Conservation (phyloP, 2,888 invertebrate genomes). For the Caenorhabditis becei region DNA sequence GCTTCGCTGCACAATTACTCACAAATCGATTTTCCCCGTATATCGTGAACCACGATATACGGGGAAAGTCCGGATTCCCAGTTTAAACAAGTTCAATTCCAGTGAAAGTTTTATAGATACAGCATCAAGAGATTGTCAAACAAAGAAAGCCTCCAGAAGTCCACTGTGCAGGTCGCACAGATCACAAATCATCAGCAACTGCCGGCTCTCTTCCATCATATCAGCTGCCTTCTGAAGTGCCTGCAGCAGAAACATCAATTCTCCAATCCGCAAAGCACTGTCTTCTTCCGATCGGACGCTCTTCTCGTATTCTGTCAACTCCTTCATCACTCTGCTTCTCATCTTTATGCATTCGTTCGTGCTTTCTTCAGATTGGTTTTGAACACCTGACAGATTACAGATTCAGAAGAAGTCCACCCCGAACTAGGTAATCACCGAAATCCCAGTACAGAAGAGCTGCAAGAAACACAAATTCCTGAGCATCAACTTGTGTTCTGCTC, state of each 20-base stretch:
- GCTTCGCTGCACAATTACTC: too few species aligned
- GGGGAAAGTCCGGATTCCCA: too few species aligned
- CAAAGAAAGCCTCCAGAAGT: background rate
- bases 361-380: conserved; percentile 6
- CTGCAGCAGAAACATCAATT: background rate
- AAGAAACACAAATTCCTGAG: conserved; percentile 15
- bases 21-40: too few species aligned
- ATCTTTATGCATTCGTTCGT: conserved; percentile 1
- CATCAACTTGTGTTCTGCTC: background rate
- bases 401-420: background rate
- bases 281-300: background rate
- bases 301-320: conserved; percentile 11
- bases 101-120: too few species aligned
- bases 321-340: conserved; percentile 1
- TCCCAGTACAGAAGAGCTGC: conserved; percentile 11
- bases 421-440: background rate
- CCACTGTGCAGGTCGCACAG: conserved; percentile 2
- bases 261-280: conserved; percentile 7
- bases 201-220: conserved; percentile 5
- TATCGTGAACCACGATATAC: too few species aligned
- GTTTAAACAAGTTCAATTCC: too few species aligned
- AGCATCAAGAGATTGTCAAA: background rate
- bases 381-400: background rate
- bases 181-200: background rate
- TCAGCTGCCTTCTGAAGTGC: background rate